phyloP scores from a whole-genome alignment of 2,113 vertebrate species.

The Nothobranchius furzeri region DNA sequence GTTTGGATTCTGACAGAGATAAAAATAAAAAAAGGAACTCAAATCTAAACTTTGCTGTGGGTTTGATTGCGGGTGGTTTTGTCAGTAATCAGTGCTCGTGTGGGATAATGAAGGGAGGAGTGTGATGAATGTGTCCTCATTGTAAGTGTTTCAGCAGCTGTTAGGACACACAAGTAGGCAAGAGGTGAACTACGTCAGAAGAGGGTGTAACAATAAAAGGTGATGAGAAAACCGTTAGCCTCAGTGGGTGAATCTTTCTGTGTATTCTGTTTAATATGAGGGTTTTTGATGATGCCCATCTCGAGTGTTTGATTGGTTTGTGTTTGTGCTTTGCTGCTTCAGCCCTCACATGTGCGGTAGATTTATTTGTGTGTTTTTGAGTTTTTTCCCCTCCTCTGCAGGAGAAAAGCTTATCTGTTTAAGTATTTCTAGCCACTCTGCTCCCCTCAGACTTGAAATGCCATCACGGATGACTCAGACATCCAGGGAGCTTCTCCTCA shows the following conservation, averaged over 20 bases:
- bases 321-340: slow-evolving; percentile 50
- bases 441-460: slow-evolving; percentile 57
- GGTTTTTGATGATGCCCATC: slow-evolving; percentile 23
- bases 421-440: slow-evolving; percentile 21
- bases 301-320: slow-evolving; percentile 52
- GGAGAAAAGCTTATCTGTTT: slow-evolving; percentile 44
- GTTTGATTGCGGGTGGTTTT: slow-evolving; percentile 26
- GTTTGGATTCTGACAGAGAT: slow-evolving; percentile 3
- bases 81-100: slow-evolving; percentile 25
- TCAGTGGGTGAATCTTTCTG: neutral
- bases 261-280: neutral
- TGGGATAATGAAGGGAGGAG: slow-evolving; percentile 52
- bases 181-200: slow-evolving; percentile 36
- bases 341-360: slow-evolving; percentile 55
- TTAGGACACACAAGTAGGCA: slow-evolving; percentile 27
- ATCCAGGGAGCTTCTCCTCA: slow-evolving; percentile 13
- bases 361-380: slow-evolving; percentile 21
- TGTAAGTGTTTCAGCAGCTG: slow-evolving; percentile 37
- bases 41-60: slow-evolving; percentile 1
- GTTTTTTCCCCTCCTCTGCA: slow-evolving; percentile 10
- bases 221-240: slow-evolving; percentile 7
- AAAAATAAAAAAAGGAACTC: neutral
- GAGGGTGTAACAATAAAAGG: neutral
- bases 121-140: slow-evolving; percentile 43
- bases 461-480: slow-evolving; percentile 49